Evolutionary conservation across 2,797 vertebrate genomes (phyloP), one percentile per base, ranked within the genome.

Genomic region (Erithacus rubecula): DNA sequence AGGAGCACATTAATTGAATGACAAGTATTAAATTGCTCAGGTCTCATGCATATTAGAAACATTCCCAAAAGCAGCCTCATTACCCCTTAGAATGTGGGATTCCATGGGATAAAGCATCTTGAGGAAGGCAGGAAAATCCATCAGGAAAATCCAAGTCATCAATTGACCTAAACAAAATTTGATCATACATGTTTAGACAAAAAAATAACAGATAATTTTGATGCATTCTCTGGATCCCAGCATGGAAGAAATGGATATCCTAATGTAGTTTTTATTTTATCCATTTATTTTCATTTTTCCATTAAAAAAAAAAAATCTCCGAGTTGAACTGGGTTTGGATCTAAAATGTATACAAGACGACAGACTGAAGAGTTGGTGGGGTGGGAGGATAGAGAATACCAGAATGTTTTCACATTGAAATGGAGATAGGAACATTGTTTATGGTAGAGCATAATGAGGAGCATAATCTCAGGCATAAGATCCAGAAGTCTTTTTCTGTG

Each of bases 371-470:
- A 71, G 49, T 58, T 85, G 72, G 13, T 30, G 64, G 71, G 19
- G 12, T 91, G 32, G 59, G 49, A 83, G 32, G 32, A 47, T 29
- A 6, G 2, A 39, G n/a, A 91, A 36, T 39, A 70, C 37, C 26
- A 64, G 18, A 29, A 47, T 34, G 21, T 83, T 68, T 86, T 83
- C 70, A 81, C 52, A 56, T 82, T 52, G 56, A 84, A 65, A 67
- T 56, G 55, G 55, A 65, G 63, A 39, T 63, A 56, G 55, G 49
- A 81, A 41, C 18, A 55, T 86, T 93, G 65, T 93, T 93, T 94
- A 21, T 69, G 10, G 10, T 10, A 39, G 41, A 88, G 9, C 23
- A 53, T 71, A 85, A 80, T 39, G 51, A 78, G 52, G 17, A 62
- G 11, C 37, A 23, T 46, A 72, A 46, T 64, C 32, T 67, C 56